phyloP scores from a whole-genome alignment of 1,140 invertebrate species.

The Drosophila suzukii region DNA sequence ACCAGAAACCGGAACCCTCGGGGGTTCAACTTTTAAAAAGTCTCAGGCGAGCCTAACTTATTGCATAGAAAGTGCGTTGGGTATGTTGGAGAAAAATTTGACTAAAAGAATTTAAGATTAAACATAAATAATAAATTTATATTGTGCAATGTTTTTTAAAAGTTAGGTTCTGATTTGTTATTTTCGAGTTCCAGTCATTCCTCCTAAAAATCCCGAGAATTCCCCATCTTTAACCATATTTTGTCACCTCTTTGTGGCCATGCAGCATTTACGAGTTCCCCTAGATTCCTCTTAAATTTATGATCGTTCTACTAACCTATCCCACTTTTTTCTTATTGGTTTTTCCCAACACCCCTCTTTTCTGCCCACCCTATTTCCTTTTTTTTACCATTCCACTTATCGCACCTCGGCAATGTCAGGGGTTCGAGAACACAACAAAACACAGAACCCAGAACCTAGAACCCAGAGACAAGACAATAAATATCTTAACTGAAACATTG shows the following conservation, averaged over 20 bases:
- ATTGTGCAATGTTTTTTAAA: no score
- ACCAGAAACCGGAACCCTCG: not conserved
- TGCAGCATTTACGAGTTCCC: not conserved
- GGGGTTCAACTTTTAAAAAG: not conserved
- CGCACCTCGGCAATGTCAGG: slow-evolving; percentile 62
- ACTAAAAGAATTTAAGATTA: not conserved
- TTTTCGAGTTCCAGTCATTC: no score
- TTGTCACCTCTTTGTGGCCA: slow-evolving; percentile 1
- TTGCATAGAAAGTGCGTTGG: slow-evolving; percentile 1
- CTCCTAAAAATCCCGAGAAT: not conserved
- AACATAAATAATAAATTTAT: not conserved
- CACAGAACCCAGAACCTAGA: slow-evolving; percentile 4
- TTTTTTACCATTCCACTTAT: slow-evolving; percentile 29
- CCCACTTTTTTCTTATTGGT: slow-evolving; percentile 57
- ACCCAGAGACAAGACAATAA: slow-evolving; percentile 30
- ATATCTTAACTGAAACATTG: slow-evolving; percentile 61
- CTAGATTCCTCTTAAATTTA: slow-evolving; percentile 13
- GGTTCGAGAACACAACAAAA: slow-evolving; percentile 7
- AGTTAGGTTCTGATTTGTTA: no score
- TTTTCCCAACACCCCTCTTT: slow-evolving; percentile 27
- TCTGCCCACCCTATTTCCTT: not conserved
- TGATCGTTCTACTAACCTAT: slow-evolving; percentile 60
- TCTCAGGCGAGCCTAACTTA: slow-evolving; percentile 1
- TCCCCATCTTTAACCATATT: not conserved
- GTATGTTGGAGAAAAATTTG: no score